Base-by-base conservation (phyloP, 37 sponge, comb jelly and placozoan genomes). In the Lycopodina hypogea region DNA sequence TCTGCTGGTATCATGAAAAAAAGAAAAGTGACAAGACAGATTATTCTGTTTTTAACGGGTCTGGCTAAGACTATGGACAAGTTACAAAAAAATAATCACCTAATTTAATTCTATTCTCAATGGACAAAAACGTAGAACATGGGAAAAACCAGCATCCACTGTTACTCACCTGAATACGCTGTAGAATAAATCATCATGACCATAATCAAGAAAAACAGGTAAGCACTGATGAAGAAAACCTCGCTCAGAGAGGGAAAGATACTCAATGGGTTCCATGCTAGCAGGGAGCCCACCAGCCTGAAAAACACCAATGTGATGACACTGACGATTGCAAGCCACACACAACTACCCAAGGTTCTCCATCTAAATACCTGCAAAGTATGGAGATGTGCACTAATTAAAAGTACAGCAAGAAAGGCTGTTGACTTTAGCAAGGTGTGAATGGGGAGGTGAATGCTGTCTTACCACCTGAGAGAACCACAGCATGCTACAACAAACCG, bases 311-410 rank as follows among this genome's bases (percentile, higher is more conserved):
- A 30, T 19, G 29, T 42, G 50, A 77, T 60, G 4, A 64, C 19
- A 21, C 76, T 29, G 45, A 81, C 30, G 34, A 68, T 21, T 2
- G 41, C 22, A 62, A 76, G 53, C 87, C 87, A 88, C 32, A 82
- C 53, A 2, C 35, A 57, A 61, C 81, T 80, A 0, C 76, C 81
- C 0, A 33, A 69, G 21, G 75, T 75, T 1, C 87, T 75, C 87
- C 87, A 87, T 36, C 76, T 26, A 53, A 68, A 87, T 32, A 80
- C 87, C 87, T 87, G 72, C 59, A 68, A 26, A 12, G 11, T 12
- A 26, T 68, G 21, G 38, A 60, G 24, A 29, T 60, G 29, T n/a
- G 29, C 62, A 28, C 62, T 29, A 28, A n/a, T 60, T 28, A 12
- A 60, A 28, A 60, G 14, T 60, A 7, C 24, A 6, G 29, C 62